phyloP scores from a whole-genome alignment of 2,888 invertebrate genomes.

The Nemurella pictetii region DNA sequence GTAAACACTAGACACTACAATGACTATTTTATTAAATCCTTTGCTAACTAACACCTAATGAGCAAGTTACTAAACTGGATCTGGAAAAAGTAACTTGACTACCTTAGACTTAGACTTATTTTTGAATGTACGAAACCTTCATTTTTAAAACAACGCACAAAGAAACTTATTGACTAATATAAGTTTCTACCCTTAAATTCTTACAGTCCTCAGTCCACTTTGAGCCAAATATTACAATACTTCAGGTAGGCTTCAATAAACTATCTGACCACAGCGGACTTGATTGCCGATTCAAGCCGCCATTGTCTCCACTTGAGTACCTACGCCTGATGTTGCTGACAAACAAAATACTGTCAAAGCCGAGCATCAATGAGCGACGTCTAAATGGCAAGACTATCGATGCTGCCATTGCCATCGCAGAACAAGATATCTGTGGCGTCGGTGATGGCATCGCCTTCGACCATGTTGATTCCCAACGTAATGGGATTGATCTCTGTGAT shows the following conservation, averaged over 20 bases:
- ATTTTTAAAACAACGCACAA: neutral
- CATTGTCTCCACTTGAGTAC: neutral
- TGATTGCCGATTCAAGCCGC: neutral
- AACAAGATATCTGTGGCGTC: constrained; percentile 49
- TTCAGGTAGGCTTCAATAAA: neutral
- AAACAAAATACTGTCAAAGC: too few relatives aligned
- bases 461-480: constrained; percentile 56
- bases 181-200: neutral
- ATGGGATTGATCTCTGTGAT: constrained; percentile 60
- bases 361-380: constrained; percentile 8
- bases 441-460: constrained; percentile 47
- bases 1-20: too few relatives aligned
- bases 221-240: constrained; percentile 4
- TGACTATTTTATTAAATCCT: too few relatives aligned
- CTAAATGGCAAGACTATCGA: neutral
- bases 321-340: neutral
- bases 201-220: constrained; percentile 6
- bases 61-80: too few relatives aligned
- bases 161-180: too few relatives aligned
- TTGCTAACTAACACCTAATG: too few relatives aligned
- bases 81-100: too few relatives aligned
- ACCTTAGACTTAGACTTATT: too few relatives aligned
- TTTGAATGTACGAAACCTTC: neutral
- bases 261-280: neutral
- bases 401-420: constrained; percentile 33